Percentiles rank a stretch among this genome's conserved stretches.
Conservation (phyloP, 2,113 vertebrate species). For the Prinia subflava region DNA sequence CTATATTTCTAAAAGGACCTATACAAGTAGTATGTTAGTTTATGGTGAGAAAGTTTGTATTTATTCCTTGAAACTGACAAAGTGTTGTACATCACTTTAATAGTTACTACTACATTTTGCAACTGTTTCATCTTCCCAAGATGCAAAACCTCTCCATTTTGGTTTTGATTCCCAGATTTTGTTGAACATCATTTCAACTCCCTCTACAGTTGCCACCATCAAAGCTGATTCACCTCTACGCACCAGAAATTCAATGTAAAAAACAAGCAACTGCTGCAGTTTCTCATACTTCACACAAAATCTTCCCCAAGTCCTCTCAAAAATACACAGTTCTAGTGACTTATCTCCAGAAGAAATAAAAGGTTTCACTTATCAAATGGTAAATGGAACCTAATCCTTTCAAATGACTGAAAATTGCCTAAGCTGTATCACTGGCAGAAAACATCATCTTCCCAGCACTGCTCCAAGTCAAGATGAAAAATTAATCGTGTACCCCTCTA, state of each 20-base stretch:
- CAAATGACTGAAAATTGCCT: not conserved
- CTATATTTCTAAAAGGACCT: not conserved
- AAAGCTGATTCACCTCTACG: not conserved
- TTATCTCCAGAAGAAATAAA: not conserved
- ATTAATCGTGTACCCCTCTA: accelerated
- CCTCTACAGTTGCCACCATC: not conserved
- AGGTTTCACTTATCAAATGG: not conserved
- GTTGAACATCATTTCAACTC: not conserved
- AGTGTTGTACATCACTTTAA: not conserved
- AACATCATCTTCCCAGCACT: not conserved
- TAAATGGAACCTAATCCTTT: not conserved
- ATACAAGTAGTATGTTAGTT: not conserved
- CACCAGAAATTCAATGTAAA: not conserved
- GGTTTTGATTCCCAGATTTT: not conserved
- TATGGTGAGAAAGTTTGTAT: not conserved
- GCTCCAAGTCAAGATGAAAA: not conserved
- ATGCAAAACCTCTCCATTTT: not conserved
- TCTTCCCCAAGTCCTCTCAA: not conserved
- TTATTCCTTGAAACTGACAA: not conserved
- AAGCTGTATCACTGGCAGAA: not conserved
- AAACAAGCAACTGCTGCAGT: not conserved
- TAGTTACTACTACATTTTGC: not conserved
- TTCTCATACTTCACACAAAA: not conserved
- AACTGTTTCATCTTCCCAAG: not conserved
- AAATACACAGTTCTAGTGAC: not conserved